A percentile compares a stretch with the other conserved stretches of the same genome.
Conservation (phyloP, 1,140 invertebrate genomes). For the Artemia franciscana region DNA sequence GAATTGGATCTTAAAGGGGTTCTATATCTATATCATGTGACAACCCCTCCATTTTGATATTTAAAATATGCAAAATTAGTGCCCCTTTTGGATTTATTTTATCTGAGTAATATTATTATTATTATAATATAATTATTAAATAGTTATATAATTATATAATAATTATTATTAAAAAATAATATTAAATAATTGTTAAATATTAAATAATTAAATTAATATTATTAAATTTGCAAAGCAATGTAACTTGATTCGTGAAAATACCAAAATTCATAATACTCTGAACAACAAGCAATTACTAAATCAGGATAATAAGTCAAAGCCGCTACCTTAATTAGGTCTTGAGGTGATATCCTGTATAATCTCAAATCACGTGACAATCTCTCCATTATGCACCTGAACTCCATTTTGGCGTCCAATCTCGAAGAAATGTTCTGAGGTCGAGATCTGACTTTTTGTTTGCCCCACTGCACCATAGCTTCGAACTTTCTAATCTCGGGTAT, state of each 20-base stretch:
- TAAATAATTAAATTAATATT: not conserved
- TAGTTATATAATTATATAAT: too few relatives aligned
- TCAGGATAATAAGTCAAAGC: too few relatives aligned
- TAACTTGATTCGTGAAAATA: not conserved
- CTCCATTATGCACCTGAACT: conserved; percentile 79
- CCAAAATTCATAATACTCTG: not conserved
- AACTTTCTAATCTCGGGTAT: conserved; percentile 76
- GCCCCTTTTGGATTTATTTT: too few relatives aligned
- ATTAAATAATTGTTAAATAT: not conserved
- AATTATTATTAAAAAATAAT: too few relatives aligned
- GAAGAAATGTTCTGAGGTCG: conserved; percentile 32
- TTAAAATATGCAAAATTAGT: too few relatives aligned
- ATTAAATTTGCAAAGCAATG: conserved; percentile 2
- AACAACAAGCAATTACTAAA: not conserved
- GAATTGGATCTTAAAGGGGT: too few relatives aligned
- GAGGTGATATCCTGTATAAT: conserved; percentile 67
- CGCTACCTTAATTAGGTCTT: conserved; percentile 69
- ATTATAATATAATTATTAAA: too few relatives aligned
- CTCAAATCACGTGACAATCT: conserved; percentile 65
- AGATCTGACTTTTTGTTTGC: conserved; percentile 47
- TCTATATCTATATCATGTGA: too few relatives aligned
- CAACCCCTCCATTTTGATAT: too few relatives aligned
- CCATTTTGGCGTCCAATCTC: conserved; percentile 57
- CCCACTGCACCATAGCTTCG: conserved; percentile 76
- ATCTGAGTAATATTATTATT: too few relatives aligned